A percentile compares a stretch with the other conserved stretches of the same genome.
Conservation (phyloP, 2,797 vertebrate species). For the Botia kubotai region DNA sequence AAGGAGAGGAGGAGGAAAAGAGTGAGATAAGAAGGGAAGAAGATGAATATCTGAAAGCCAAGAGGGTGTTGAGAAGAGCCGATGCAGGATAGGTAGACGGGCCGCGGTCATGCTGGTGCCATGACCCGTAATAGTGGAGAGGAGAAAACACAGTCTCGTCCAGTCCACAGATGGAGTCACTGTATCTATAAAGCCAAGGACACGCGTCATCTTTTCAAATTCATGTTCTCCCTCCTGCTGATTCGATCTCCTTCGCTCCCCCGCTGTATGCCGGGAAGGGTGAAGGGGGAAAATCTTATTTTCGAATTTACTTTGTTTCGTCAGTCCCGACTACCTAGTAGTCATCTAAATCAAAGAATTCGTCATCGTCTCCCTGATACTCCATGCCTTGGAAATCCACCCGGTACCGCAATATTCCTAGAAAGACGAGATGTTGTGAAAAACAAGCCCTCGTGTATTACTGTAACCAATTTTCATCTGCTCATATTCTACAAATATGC, state of each 20-base stretch:
- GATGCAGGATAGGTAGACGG: constrained; percentile 47
- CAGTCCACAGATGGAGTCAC: constrained; percentile 54
- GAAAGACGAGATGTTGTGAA: not conserved
- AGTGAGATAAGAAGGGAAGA: constrained; percentile 40
- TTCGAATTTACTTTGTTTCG: constrained; percentile 29
- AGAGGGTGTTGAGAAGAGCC: constrained; percentile 62
- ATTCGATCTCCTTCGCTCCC: constrained; percentile 44
- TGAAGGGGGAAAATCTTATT: constrained; percentile 59
- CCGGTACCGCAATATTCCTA: constrained; percentile 90
- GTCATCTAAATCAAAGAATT: constrained; percentile 94
- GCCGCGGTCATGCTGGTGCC: constrained; percentile 43
- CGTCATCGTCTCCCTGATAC: constrained; percentile 88
- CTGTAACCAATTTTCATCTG: not conserved
- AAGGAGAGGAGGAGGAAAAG: constrained; percentile 42
- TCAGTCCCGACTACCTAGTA: constrained; percentile 88
- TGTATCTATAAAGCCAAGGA: constrained; percentile 61
- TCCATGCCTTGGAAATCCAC: constrained; percentile 94
- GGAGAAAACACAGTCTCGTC: constrained; percentile 47
- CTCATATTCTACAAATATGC: too few relatives aligned
- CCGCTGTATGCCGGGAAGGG: constrained; percentile 43
- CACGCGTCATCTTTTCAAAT: constrained; percentile 44
- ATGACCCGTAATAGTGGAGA: constrained; percentile 47
- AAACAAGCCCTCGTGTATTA: not conserved
- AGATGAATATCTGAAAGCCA: constrained; percentile 39
- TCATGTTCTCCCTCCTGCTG: constrained; percentile 40